Evolutionary conservation across 1,140 invertebrate species (phyloP).

Genomic region (Gonioctena quinquepunctata): DNA sequence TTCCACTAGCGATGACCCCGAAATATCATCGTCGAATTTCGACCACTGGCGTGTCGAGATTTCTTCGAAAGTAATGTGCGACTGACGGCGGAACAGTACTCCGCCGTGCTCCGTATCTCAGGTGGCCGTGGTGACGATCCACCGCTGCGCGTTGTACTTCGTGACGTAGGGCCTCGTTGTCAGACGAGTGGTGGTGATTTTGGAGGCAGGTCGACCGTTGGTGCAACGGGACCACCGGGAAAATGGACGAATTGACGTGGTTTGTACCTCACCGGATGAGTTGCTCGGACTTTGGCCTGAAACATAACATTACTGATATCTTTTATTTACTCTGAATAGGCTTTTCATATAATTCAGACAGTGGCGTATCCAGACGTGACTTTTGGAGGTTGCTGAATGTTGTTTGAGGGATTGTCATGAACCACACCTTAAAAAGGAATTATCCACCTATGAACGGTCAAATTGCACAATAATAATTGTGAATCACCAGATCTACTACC

Average conservation of each 20-base stretch:
- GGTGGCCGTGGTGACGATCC: constrained; percentile 49
- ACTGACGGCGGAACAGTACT: not conserved
- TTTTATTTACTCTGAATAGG: not conserved
- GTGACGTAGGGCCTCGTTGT: constrained; percentile 29
- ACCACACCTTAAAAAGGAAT: too few relatives aligned
- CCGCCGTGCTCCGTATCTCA: constrained; percentile 37
- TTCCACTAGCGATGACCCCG: constrained; percentile 42
- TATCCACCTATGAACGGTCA: too few relatives aligned
- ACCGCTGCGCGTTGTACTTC: constrained; percentile 40
- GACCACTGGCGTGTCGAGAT: not conserved
- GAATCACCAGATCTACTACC: too few relatives aligned
- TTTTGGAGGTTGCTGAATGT: too few relatives aligned
- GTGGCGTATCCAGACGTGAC: too few relatives aligned
- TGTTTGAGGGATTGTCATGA: too few relatives aligned
- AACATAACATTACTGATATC: not conserved
- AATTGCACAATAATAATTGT: too few relatives aligned
- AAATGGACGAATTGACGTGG: constrained; percentile 46
- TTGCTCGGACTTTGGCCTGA: constrained; percentile 51
- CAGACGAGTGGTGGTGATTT: constrained; percentile 29
- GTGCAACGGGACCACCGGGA: constrained; percentile 47
- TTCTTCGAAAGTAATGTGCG: not conserved
- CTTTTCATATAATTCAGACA: too few relatives aligned
- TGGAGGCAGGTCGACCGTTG: constrained; percentile 26
- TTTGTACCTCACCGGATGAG: constrained; percentile 50
- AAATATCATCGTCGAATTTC: constrained; percentile 32